Evolutionary conservation across 2,113 vertebrate species (phyloP).

Genomic region (Cinclus mexicanus): DNA sequence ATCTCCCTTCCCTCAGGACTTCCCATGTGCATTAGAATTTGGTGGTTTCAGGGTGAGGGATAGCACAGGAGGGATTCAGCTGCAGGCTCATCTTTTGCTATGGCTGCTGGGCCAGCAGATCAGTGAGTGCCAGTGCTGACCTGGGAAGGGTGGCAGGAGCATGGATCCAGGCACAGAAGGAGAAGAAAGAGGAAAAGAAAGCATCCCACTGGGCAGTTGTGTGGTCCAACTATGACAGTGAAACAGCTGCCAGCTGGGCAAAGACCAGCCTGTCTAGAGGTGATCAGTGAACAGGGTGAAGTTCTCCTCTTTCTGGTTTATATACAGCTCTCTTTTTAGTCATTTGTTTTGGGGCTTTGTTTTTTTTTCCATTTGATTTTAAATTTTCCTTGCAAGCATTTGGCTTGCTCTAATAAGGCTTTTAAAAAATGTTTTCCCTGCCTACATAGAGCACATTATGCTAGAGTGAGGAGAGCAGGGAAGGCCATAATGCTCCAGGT

Average conservation of each 20-base stretch:
- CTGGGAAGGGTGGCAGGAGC: neutral
- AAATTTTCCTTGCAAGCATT: neutral
- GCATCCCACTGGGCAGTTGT: neutral
- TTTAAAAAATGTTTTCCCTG: neutral
- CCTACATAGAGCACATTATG: neutral
- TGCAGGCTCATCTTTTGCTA: neutral
- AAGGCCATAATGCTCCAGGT: neutral
- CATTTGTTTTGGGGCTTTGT: neutral
- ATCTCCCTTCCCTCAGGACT: neutral
- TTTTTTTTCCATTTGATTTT: neutral
- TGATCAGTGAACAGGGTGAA: neutral
- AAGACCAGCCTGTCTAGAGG: neutral
- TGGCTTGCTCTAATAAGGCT: neutral
- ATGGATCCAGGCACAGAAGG: neutral
- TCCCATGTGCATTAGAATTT: fast-evolving
- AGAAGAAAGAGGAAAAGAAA: neutral
- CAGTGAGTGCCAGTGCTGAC: neutral
- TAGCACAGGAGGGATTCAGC: neutral
- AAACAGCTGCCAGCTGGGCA: neutral
- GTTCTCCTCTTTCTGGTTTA: neutral
- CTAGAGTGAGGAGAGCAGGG: neutral
- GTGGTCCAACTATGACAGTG: neutral
- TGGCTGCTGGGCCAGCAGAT: neutral
- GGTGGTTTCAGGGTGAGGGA: neutral
- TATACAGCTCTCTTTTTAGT: neutral